A percentile compares a stretch with the other conserved stretches of the same genome.
These are phyloP conservation scores for Takifugu rubripes DNA, from an alignment of 2,797 vertebrate genomes.

Conservation along the genomic window DNA sequence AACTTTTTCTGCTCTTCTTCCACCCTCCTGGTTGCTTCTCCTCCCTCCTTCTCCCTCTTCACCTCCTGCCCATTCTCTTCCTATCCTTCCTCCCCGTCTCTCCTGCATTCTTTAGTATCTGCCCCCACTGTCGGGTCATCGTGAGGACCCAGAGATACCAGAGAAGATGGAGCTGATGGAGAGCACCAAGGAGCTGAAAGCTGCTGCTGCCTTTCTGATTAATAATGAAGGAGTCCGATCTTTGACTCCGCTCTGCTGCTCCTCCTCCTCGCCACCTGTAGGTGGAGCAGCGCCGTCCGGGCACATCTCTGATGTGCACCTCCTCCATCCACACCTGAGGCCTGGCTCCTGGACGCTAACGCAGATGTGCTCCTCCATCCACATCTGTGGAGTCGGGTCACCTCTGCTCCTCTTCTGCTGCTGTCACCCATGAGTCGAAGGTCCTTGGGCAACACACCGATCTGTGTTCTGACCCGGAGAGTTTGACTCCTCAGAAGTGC, in stretches of 20 bases:
- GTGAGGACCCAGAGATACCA: conserved; percentile 16
- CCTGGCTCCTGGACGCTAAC: no score
- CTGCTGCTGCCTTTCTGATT: conserved; percentile 32
- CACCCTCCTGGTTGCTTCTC: neutral
- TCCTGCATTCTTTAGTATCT: conserved; percentile 12
- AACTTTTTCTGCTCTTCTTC: neutral
- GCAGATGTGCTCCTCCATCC: no score
- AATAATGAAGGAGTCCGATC: conserved; percentile 57
- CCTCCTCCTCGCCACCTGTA: conserved; percentile 43
- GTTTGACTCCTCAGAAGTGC: no score
- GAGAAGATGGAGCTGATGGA: conserved; percentile 34
- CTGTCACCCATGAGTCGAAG: no score
- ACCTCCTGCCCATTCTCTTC: neutral
- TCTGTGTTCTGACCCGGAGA: no score
- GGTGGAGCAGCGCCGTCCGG: conserved; percentile 18
- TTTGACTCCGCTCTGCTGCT: conserved; percentile 29
- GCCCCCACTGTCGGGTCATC: conserved; percentile 42
- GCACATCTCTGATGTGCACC: neutral
- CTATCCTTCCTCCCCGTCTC: neutral
- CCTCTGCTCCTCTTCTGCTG: neutral
- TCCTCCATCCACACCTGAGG: neutral
- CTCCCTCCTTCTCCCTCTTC: conserved; percentile 17
- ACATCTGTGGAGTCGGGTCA: no score
- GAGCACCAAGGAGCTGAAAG: conserved; percentile 24
- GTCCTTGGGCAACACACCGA: no score